Percentiles rank a stretch among this genome's conserved stretches.
phyloP scores from a whole-genome alignment of 1,140 invertebrate genomes.

The Eriosoma lanigerum region DNA sequence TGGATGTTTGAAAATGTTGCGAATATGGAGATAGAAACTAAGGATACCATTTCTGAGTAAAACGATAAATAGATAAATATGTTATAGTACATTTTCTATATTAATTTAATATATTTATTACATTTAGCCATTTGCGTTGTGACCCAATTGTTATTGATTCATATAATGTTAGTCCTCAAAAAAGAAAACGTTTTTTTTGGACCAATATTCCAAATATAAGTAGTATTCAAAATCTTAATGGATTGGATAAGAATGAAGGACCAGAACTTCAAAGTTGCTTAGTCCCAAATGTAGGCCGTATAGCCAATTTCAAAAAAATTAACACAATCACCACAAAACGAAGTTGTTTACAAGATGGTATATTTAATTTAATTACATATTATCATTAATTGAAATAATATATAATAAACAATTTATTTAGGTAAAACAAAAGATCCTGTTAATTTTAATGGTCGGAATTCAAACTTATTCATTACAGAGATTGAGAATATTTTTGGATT shows the following conservation, averaged over 20 bases:
- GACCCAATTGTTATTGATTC: slow-evolving; percentile 35
- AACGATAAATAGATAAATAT: too few species aligned
- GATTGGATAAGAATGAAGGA: too few species aligned
- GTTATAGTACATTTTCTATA: too few species aligned
- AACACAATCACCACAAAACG: slow-evolving; percentile 32
- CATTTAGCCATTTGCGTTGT: not conserved
- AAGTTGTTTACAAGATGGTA: slow-evolving; percentile 36
- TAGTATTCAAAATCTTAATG: too few species aligned
- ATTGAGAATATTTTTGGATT: slow-evolving; percentile 40
- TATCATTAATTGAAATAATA: not conserved
- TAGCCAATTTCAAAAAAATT: slow-evolving; percentile 28
- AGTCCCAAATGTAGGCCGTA: not conserved
- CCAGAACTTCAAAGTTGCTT: slow-evolving; percentile 4
- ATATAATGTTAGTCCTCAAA: slow-evolving; percentile 5
- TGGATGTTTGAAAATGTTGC: slow-evolving; percentile 49
- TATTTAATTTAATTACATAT: not conserved
- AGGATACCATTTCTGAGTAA: slow-evolving; percentile 34
- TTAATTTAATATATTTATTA: not conserved
- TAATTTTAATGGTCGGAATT: not conserved
- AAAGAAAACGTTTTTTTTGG: slow-evolving; percentile 47
- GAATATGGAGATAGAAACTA: slow-evolving; percentile 6
- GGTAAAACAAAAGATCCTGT: slow-evolving; percentile 27
- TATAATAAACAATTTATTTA: not conserved
- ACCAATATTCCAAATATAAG: slow-evolving; percentile 22
- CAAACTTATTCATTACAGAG: slow-evolving; percentile 7